Percentiles rank a stretch among this genome's conserved stretches.
Evolutionary conservation across 2,797 vertebrate species (phyloP).

Genomic region (Channallabes apus): DNA sequence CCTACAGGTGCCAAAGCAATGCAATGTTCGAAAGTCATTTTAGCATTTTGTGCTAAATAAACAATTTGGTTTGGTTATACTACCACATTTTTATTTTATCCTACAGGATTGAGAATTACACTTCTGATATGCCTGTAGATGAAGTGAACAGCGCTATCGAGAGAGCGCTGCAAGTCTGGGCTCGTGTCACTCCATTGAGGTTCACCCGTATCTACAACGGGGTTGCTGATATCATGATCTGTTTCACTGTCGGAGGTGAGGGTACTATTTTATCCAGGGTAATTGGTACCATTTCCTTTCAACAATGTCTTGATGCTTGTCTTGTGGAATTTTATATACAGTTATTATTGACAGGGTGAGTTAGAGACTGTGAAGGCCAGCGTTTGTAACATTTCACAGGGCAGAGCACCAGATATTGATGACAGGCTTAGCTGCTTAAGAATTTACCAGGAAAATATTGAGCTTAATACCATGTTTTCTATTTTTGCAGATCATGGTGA

Average conservation of each 20-base stretch:
- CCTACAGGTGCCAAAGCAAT: constrained; percentile 81
- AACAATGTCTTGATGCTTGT: background rate
- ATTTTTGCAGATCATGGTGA: constrained; percentile 55
- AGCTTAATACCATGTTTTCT: background rate
- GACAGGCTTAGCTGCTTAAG: background rate
- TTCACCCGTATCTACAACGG: constrained; percentile 80
- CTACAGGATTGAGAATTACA: constrained; percentile 85
- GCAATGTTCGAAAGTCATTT: background rate
- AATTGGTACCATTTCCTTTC: background rate
- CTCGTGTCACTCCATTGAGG: constrained; percentile 80
- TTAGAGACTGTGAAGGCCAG: background rate
- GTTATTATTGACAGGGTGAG: background rate
- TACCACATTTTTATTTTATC: background rate
- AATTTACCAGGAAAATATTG: background rate
- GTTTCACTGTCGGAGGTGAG: constrained; percentile 80
- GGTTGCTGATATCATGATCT: constrained; percentile 88
- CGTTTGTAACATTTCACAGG: background rate
- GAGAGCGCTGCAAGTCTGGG: constrained; percentile 86
- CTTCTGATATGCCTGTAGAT: constrained; percentile 80
- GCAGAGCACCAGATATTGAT: background rate
- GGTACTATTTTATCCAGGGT: background rate
- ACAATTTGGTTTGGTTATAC: background rate
- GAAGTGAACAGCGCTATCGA: constrained; percentile 83
- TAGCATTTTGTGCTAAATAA: background rate
- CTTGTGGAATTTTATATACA: background rate